Evolutionary conservation across 2,113 vertebrate genomes (phyloP), one percentile per base, ranked within the genome.

Genomic region (Heloderma charlesbogerti): DNA sequence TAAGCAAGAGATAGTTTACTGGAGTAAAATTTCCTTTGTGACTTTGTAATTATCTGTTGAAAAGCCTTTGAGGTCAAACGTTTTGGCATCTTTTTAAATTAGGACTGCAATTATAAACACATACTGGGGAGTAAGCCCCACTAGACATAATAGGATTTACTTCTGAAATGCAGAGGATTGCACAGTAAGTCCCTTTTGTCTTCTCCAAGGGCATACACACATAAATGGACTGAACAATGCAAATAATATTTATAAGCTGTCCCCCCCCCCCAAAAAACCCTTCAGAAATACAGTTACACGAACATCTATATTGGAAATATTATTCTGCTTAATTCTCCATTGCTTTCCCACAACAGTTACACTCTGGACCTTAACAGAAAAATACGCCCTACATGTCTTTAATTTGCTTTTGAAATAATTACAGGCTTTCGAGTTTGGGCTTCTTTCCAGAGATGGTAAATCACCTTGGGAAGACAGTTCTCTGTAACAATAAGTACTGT

Each of bases 391-490:
- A 90, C 51, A 69, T 86, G 45, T 89, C 84, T 91, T 91, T 95
- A 94, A 92, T 93, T 92, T 90, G 83, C 88, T 90, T 54, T 92
- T 95, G 90, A 92, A 95, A 93, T 91, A 86, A 90, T 93, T 90
- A 93, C 51, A 84, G 87, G 63, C 87, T 93, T 93, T 93, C 88
- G 87, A 90, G 86, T 84, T 83, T 89, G 91, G 90, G 92, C 90
- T 93, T 40, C 83, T 90, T 93, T 93, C 92, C 94, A 93, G 86
- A 27, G 2, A 48, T 78, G 83, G 90, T 91, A 92, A 93, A 95
- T 93, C 92, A 88, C 63, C 60, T 45, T 69, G 84, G 83, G 34
- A 34, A 86, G 90, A 83, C 89, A 93, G 40, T 3, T 80, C 75
- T 48, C 48, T 1, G 34, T 69, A 84, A 82, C 88, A 92, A 91